Evolutionary conservation across 2,113 vertebrate species (phyloP).

Genomic region (Panthera uncia): DNA sequence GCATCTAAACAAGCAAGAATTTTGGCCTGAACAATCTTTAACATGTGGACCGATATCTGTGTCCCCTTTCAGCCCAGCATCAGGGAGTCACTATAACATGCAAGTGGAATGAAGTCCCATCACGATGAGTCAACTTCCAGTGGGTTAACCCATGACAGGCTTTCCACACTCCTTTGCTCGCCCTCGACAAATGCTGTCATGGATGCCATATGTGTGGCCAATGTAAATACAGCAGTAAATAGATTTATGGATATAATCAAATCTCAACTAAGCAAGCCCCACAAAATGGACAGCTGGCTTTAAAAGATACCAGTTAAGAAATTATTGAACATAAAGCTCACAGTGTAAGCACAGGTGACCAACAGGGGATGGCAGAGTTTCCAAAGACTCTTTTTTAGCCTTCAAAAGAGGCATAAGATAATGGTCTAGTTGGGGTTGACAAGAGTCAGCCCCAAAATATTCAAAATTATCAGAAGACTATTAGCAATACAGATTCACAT

Average conservation of each 20-base stretch:
- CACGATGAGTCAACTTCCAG: background rate
- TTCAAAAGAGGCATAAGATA: background rate
- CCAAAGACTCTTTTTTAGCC: background rate
- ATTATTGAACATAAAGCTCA: background rate
- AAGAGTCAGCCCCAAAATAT: no score
- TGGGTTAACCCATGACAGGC: background rate
- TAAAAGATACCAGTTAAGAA: background rate
- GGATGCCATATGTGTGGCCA: background rate
- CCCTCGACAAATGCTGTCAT: background rate
- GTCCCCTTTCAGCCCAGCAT: background rate
- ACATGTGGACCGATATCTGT: rapidly evolving
- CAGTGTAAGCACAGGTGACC: background rate
- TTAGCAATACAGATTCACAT: background rate
- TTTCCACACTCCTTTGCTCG: no score
- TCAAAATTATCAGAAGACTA: background rate
- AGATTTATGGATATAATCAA: background rate
- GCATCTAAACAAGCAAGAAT: background rate
- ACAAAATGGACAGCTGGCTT: background rate
- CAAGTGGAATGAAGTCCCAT: no score
- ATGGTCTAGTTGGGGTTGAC: background rate
- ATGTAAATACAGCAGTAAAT: background rate
- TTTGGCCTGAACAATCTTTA: background rate
- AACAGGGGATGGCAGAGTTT: background rate
- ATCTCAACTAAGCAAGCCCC: background rate
- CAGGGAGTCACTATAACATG: background rate